These are phyloP conservation scores for Hydriomena furcata DNA, from an alignment of 2,888 invertebrate genomes.

Conservation along the genomic window DNA sequence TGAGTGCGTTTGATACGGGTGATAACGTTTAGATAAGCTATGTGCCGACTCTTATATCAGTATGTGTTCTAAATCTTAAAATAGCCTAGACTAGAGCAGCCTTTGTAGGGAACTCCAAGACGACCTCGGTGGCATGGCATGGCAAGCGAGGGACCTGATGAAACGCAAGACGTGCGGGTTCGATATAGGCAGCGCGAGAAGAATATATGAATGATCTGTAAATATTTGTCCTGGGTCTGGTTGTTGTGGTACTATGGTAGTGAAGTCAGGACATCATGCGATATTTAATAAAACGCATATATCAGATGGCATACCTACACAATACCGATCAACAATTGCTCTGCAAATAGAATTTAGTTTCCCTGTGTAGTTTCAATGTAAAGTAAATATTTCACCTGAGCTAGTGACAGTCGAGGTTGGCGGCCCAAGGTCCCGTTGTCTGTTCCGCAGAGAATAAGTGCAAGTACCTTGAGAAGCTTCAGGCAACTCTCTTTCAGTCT, in stretches of 20 bases:
- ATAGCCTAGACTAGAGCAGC: slow-evolving; percentile 30
- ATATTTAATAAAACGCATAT: too few species aligned
- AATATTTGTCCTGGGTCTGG: too few species aligned
- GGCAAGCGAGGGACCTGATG: too few species aligned
- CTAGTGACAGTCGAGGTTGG: slow-evolving; percentile 67
- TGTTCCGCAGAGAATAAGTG: slow-evolving; percentile 61
- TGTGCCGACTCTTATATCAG: slow-evolving; percentile 41
- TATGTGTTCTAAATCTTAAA: slow-evolving; percentile 38
- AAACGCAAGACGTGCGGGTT: too few species aligned
- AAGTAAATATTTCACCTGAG: slow-evolving; percentile 56
- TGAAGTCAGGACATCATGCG: too few species aligned
- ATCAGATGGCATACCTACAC: too few species aligned
- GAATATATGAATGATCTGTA: too few species aligned
- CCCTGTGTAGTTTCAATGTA: not conserved
- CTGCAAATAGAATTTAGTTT: slow-evolving; percentile 10
- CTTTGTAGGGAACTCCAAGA: slow-evolving; percentile 15
- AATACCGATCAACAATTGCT: slow-evolving; percentile 6
- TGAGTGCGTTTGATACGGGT: slow-evolving; percentile 61
- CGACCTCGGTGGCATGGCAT: too few species aligned
- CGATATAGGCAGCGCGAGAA: too few species aligned
- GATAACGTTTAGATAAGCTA: slow-evolving; percentile 70
- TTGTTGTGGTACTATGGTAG: too few species aligned
- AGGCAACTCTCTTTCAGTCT: slow-evolving; percentile 57
- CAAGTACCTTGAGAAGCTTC: slow-evolving; percentile 49
- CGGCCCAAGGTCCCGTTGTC: slow-evolving; percentile 62